Evolutionary conservation across 1,140 invertebrate species (phyloP).

Genomic region (Agrilus planipennis): DNA sequence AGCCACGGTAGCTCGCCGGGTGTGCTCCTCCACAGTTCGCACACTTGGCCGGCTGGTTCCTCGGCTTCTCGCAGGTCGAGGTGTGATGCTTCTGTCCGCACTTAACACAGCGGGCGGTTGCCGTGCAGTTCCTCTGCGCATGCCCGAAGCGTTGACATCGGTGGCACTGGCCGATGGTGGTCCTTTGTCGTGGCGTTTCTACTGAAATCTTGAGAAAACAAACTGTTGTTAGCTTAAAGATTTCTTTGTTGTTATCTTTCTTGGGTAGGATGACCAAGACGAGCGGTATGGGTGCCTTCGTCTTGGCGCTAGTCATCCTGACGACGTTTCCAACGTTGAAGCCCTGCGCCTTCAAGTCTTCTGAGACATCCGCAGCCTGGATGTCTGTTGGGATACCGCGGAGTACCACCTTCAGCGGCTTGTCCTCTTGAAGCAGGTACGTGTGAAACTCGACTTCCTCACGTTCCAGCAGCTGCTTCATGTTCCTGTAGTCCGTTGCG

Average conservation of each 20-base stretch:
- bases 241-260: conserved; percentile 2
- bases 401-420: too few species aligned
- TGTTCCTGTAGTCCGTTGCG: too few species aligned
- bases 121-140: conserved; percentile 27
- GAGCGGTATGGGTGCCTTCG: neutral
- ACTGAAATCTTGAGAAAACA: conserved; percentile 16
- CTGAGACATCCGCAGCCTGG: too few species aligned
- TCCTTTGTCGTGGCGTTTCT: conserved; percentile 24
- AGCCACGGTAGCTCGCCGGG: conserved; percentile 31
- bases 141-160: conserved; percentile 32
- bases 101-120: conserved; percentile 27
- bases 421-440: too few species aligned
- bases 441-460: too few species aligned
- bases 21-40: conserved; percentile 27
- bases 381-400: too few species aligned
- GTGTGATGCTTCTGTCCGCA: conserved; percentile 27
- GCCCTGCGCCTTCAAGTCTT: too few species aligned
- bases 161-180: conserved; percentile 25
- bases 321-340: too few species aligned
- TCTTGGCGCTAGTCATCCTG: too few species aligned
- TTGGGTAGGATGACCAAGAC: neutral
- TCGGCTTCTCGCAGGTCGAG: conserved; percentile 29
- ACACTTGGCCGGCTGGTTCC: conserved; percentile 25
- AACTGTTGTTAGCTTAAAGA: neutral
- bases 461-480: too few species aligned